phyloP scores from a whole-genome alignment of 2,797 vertebrate genomes.

The Scarus forsteni region DNA sequence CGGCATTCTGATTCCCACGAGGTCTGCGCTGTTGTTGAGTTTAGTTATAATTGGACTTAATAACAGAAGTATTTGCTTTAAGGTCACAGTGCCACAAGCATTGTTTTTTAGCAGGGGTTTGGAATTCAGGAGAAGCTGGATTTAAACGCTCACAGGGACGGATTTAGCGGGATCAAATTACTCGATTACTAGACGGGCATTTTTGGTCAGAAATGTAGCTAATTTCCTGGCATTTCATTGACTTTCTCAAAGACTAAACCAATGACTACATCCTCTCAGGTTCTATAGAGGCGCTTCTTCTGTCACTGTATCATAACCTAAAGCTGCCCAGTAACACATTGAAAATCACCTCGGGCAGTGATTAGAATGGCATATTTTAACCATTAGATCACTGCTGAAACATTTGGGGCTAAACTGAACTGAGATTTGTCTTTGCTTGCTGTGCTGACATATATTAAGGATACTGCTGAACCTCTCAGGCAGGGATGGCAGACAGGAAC shows the following conservation, averaged over 20 bases:
- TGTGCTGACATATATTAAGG: conserved; percentile 39
- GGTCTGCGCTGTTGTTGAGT: conserved; percentile 29
- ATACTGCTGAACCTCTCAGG: conserved; percentile 28
- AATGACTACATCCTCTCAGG: too few relatives aligned
- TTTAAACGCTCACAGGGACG: conserved; percentile 11
- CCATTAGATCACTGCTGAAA: conserved; percentile 39
- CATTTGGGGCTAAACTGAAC: conserved; percentile 31
- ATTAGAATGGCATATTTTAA: conserved; percentile 36
- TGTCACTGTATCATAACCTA: conserved; percentile 1
- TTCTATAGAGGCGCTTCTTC: too few relatives aligned
- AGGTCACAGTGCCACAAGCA: conserved; percentile 46
- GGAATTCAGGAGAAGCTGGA: conserved; percentile 39
- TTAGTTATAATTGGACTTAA: conserved; percentile 64
- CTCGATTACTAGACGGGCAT: not conserved
- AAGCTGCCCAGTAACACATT: not conserved
- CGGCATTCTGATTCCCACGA: conserved; percentile 36
- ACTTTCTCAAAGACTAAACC: conserved; percentile 1
- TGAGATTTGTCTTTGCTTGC: conserved; percentile 48
- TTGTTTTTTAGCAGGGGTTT: conserved; percentile 49
- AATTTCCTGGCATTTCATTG: conserved; percentile 5
- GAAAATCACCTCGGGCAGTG: conserved; percentile 7
- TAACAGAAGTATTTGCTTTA: conserved; percentile 63
- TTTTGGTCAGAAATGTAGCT: conserved; percentile 7
- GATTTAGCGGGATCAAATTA: conserved; percentile 37
- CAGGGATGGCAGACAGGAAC: conserved; percentile 10